Conservation (phyloP, 2,113 vertebrate genomes). For the Petrocephalus zakoni region DNA sequence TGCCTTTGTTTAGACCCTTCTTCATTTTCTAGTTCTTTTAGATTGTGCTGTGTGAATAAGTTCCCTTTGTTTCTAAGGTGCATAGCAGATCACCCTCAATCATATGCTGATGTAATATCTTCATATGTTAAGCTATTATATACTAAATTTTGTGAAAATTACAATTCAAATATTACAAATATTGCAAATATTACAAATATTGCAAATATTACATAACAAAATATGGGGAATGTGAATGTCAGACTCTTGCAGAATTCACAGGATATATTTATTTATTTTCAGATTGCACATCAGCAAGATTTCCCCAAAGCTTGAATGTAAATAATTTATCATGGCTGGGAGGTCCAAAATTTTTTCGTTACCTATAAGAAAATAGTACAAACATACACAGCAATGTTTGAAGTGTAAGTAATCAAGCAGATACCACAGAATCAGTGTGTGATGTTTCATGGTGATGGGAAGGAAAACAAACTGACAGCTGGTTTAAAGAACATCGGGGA, state of each 20-base stretch:
- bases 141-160: not conserved
- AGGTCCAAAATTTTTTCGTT: not conserved
- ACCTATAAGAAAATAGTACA: not conserved
- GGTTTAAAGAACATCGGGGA: not conserved
- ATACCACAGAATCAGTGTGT: no score
- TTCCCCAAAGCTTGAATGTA: not conserved
- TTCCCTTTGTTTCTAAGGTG: not conserved
- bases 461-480: not conserved
- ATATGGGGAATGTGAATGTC: not conserved
- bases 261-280: not conserved
- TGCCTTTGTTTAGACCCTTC: not conserved
- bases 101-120: not conserved
- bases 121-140: not conserved
- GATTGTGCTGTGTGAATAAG: not conserved
- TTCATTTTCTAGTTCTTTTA: not conserved
- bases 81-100: not conserved
- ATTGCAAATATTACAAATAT: no score
- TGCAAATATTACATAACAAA: not conserved
- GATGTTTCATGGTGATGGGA: not conserved
- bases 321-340: not conserved
- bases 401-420: conserved; percentile 1
- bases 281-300: not conserved
- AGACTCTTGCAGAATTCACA: not conserved
- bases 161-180: not conserved
- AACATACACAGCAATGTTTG: not conserved